Percentiles rank a stretch among this genome's conserved stretches.
Conservation (phyloP, 2,888 invertebrate genomes). For the Saturnia pavonia region DNA sequence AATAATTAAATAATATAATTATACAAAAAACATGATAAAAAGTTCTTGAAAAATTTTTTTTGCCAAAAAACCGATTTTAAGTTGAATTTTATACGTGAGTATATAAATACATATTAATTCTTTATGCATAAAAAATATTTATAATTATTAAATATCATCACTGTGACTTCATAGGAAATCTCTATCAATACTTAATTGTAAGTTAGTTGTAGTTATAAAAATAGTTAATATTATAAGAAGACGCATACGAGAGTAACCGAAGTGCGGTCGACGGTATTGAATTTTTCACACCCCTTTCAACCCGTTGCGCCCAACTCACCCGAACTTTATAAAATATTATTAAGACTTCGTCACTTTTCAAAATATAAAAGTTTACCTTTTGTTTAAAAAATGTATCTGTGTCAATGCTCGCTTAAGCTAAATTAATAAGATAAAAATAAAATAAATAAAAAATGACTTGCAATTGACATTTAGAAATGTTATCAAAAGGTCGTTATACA, state of each 20-base stretch:
- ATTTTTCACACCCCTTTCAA: constrained; percentile 63
- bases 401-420: constrained; percentile 24
- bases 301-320: constrained; percentile 42
- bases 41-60: too few relatives aligned
- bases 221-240: constrained; percentile 55
- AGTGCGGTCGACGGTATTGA: constrained; percentile 52
- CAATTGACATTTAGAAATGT: constrained; percentile 3
- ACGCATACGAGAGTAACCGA: constrained; percentile 43
- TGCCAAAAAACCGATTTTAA: too few relatives aligned
- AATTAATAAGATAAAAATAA: constrained; percentile 14
- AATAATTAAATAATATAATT: too few relatives aligned
- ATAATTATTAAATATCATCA: too few relatives aligned
- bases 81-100: too few relatives aligned
- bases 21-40: too few relatives aligned
- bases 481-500: too few relatives aligned
- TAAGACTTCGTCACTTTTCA: constrained; percentile 70
- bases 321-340: constrained; percentile 70
- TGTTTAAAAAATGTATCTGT: constrained; percentile 16
- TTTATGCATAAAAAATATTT: too few relatives aligned
- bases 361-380: constrained; percentile 40
- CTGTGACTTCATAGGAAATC: constrained; percentile 19
- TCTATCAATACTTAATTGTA: constrained; percentile 45
- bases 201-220: constrained; percentile 46
- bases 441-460: too few relatives aligned
- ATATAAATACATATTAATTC: too few relatives aligned